A percentile compares a stretch with the other conserved stretches of the same genome.
Conservation (phyloP, 1,140 invertebrate species). For the Lepidurus packardi region DNA sequence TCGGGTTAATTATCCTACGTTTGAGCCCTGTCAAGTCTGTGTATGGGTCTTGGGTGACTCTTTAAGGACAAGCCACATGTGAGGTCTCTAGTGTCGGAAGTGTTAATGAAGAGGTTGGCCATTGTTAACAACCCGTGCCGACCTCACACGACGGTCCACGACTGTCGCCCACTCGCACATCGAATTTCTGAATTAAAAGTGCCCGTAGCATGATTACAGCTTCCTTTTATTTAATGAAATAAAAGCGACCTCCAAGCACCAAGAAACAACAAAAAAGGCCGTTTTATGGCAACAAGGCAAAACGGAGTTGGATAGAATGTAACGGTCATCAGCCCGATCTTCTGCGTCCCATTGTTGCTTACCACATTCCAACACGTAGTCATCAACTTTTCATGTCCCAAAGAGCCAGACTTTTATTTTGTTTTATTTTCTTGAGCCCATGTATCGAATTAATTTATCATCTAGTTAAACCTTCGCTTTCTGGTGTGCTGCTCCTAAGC, state of each 20-base stretch:
- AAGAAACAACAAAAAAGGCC: background rate
- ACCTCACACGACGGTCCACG: conserved; percentile 17
- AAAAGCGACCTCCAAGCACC: background rate
- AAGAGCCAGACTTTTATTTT: background rate
- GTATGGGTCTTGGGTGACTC: background rate
- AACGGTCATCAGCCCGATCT: conserved; percentile 1
- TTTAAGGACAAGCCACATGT: background rate
- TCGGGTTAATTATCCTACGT: background rate
- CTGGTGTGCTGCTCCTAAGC: background rate
- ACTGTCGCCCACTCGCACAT: background rate
- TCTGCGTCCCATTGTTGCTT: background rate
- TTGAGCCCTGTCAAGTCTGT: background rate
- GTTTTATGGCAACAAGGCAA: background rate
- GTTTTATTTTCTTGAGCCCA: background rate
- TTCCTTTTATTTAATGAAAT: background rate
- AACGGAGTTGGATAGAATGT: background rate
- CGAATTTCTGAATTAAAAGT: conserved; percentile 14
- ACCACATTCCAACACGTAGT: conserved; percentile 15
- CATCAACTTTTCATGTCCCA: background rate
- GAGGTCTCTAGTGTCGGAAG: conserved; percentile 8
- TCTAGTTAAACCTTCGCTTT: conserved; percentile 9
- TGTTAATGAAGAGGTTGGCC: conserved; percentile 16
- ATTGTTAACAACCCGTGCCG: conserved; percentile 21
- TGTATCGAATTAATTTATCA: conserved; percentile 7
- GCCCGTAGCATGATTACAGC: background rate